Percentiles rank a stretch among this genome's conserved stretches.
Evolutionary conservation across 2,888 invertebrate genomes (phyloP).

Genomic region (Drymonia ruficornis): DNA sequence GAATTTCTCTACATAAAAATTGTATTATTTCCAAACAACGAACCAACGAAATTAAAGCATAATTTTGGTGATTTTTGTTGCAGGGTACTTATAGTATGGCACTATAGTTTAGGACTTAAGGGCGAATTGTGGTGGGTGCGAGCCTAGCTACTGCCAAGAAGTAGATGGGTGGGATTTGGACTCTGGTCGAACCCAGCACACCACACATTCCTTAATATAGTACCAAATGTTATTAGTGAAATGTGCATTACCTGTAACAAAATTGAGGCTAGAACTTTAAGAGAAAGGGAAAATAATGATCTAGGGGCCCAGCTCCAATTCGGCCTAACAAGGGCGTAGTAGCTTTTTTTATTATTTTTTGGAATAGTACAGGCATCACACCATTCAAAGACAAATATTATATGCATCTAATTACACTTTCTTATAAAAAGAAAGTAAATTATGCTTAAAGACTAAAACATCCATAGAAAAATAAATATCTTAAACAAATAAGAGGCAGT

Average conservation of each 20-base stretch:
- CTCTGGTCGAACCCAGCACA: no score
- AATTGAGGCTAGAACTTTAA: constrained; percentile 8
- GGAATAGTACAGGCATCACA: background rate
- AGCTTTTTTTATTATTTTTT: no score
- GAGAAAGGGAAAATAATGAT: no score
- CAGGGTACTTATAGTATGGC: constrained; percentile 27
- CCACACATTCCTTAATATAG: no score
- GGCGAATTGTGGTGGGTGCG: constrained; percentile 1
- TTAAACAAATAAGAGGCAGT: constrained; percentile 17
- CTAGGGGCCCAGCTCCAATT: no score
- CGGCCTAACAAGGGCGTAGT: no score
- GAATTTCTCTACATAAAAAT: no score
- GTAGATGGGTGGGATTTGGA: no score
- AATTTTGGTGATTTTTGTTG: constrained; percentile 15
- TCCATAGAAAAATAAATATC: constrained; percentile 26
- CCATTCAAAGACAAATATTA: constrained; percentile 19
- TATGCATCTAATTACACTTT: constrained; percentile 16
- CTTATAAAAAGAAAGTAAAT: constrained; percentile 18
- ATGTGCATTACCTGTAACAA: constrained; percentile 6
- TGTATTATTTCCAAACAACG: background rate
- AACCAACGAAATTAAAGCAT: constrained; percentile 10
- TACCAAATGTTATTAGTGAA: no score
- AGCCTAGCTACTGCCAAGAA: no score
- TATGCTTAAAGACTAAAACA: constrained; percentile 26
- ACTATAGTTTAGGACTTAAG: constrained; percentile 16